These are phyloP conservation scores for Philereme transversata DNA, from an alignment of 2,888 invertebrate genomes.

Conservation along the genomic window DNA sequence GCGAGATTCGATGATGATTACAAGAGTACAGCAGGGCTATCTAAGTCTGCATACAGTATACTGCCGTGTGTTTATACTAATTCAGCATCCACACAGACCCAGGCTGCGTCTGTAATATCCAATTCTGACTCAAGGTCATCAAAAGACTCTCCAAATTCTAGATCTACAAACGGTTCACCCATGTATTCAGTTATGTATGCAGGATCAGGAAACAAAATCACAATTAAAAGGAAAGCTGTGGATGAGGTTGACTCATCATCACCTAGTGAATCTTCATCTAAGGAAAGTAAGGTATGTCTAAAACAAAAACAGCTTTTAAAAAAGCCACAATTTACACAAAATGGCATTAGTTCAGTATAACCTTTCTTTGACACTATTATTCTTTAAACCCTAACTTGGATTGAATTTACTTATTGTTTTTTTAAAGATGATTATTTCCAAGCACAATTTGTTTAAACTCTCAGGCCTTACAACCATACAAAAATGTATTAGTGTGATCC, in stretches of 20 bases:
- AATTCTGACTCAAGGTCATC: slow-evolving; percentile 60
- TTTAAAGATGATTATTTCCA: too few species aligned
- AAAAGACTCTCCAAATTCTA: slow-evolving; percentile 70
- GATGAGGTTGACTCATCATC: slow-evolving; percentile 79
- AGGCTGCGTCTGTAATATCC: slow-evolving; percentile 64
- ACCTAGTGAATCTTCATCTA: slow-evolving; percentile 64
- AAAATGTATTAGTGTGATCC: too few species aligned
- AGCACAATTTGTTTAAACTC: too few species aligned
- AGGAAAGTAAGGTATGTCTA: slow-evolving; percentile 68
- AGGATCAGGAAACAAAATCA: slow-evolving; percentile 92
- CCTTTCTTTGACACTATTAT: too few species aligned
- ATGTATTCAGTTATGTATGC: slow-evolving; percentile 91
- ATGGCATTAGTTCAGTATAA: too few species aligned
- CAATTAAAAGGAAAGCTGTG: slow-evolving; percentile 90
- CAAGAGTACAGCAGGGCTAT: slow-evolving; percentile 88
- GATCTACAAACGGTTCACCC: slow-evolving; percentile 73
- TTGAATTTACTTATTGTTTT: too few species aligned
- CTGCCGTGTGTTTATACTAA: slow-evolving; percentile 89
- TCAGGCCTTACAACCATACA: too few species aligned
- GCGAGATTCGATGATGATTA: slow-evolving; percentile 90
- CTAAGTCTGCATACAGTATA: slow-evolving; percentile 89
- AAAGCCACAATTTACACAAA: too few species aligned
- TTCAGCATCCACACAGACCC: slow-evolving; percentile 80
- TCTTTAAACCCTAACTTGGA: too few species aligned
- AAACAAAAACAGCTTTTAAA: too few species aligned